Percentiles rank a stretch among this genome's conserved stretches.
Conservation (phyloP, 2,888 invertebrate genomes). For the Perizoma affinitatum region DNA sequence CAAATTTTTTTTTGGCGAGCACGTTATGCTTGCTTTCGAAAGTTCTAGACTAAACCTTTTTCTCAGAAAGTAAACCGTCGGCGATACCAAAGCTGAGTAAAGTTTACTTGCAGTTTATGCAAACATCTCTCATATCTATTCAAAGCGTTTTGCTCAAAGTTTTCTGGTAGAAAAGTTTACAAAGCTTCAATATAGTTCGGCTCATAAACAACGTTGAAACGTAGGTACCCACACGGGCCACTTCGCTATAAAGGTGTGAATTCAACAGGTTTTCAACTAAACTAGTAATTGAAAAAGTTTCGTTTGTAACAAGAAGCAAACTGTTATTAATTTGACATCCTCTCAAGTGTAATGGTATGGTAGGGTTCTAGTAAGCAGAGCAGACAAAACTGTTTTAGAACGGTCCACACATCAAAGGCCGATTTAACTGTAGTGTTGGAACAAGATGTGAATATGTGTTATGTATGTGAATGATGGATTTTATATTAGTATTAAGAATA, state of each 20-base stretch:
- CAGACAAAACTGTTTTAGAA: too few relatives aligned
- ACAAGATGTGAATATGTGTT: too few relatives aligned
- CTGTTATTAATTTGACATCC: not conserved
- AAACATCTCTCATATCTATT: slow-evolving; percentile 45
- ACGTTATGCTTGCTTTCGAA: too few relatives aligned
- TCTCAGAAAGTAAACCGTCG: slow-evolving; percentile 33
- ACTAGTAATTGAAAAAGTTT: not conserved
- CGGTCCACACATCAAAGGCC: too few relatives aligned
- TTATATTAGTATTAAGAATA: too few relatives aligned
- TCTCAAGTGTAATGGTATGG: too few relatives aligned
- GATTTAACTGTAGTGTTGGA: too few relatives aligned
- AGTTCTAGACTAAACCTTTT: too few relatives aligned
- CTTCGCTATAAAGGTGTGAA: not conserved
- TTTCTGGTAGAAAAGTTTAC: slow-evolving; percentile 10
- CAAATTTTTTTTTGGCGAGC: too few relatives aligned
- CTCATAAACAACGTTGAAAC: slow-evolving; percentile 2
- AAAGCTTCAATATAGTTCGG: slow-evolving; percentile 5
- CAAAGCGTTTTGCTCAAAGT: slow-evolving; percentile 32
- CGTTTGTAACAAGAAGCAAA: not conserved
- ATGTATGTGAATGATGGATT: too few relatives aligned
- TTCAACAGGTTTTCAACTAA: not conserved
- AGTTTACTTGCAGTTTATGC: slow-evolving; percentile 44
- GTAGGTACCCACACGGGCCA: not conserved
- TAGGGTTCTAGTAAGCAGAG: too few relatives aligned
- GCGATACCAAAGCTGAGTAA: slow-evolving; percentile 32